These are phyloP conservation scores for Alca torda DNA, from an alignment of 2,797 vertebrate species.

Conservation along the genomic window DNA sequence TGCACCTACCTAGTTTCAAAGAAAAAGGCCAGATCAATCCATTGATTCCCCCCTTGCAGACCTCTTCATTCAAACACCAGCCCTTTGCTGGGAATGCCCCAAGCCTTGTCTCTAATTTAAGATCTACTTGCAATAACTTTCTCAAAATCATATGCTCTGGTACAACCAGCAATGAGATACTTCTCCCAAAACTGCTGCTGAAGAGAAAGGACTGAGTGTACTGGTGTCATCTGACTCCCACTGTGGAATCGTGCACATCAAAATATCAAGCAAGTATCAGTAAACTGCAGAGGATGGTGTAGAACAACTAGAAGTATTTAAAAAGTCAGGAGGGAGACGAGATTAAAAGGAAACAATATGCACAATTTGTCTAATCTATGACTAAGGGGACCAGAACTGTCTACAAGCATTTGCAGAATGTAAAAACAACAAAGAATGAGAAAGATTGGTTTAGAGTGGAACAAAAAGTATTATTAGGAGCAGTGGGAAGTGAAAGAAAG, in stretches of 20 bases:
- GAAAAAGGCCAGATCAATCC: neutral
- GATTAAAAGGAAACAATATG: slow-evolving; percentile 12
- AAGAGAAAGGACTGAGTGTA: neutral
- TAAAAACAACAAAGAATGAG: slow-evolving; percentile 1
- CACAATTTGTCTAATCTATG: slow-evolving; percentile 28
- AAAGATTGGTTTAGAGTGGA: slow-evolving; percentile 7
- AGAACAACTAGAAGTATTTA: neutral
- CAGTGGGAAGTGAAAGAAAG: slow-evolving; percentile 17
- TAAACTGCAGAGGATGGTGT: neutral
- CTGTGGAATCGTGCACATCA: neutral
- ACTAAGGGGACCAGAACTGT: slow-evolving; percentile 26
- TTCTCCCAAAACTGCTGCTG: neutral
- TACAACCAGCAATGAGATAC: neutral
- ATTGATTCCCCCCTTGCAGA: accelerated
- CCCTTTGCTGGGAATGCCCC: neutral
- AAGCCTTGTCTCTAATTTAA: neutral
- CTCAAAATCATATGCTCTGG: neutral
- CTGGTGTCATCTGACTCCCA: neutral
- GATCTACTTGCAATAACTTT: neutral
- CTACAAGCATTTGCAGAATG: slow-evolving; percentile 5
- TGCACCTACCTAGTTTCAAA: neutral
- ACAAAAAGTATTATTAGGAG: slow-evolving; percentile 54
- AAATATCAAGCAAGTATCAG: neutral
- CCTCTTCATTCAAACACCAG: neutral
- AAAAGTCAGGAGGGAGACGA: neutral